Evolutionary conservation across 2,797 vertebrate genomes (phyloP), one percentile per base, ranked within the genome.

Genomic region (Fistularia tabacaria): DNA sequence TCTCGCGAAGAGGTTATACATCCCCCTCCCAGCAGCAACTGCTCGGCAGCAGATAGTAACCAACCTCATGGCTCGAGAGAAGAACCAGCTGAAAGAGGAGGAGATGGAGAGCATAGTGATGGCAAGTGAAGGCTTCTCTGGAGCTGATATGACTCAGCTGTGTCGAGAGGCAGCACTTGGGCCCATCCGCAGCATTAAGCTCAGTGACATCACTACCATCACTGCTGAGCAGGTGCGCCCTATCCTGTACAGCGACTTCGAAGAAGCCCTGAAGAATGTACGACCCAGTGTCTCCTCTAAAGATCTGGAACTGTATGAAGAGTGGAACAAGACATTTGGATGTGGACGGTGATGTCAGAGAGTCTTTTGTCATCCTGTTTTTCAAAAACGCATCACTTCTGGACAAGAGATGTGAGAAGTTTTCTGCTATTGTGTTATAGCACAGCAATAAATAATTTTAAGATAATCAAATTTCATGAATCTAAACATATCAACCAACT

Each of bases 111-210:
- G 83, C 3, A 86, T 98, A 45, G 92, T 98, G 1, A 40, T 62
- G 10, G 88, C 86, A 14, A 89, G 94, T 0, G 80, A 90, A 1
- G 95, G 96, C 0, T 98, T 96, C 85, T 99, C 97, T 0, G 97
- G 97, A 2, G 96, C 97, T 0, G 97, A 99, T 55, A 93, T 99
- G 96, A 95, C 96, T 0, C 96, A 98, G 79, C 91, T 98, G 39
- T 99, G 96, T 66, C 85, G 93, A 9, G 97, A 99, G 77, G 97
- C 96, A 0, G 96, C 97, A 0, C 88, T 99, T 12, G 97, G 97
- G 53, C 97, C 97, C 1, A 98, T 99, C 54, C 95, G 97, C 59
- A 93, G 94, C 51, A 92, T 99, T 62, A 87, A 91, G 67, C 73
- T 91, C 11, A 57, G 62, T 8, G 97, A 99, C 81, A 98, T 99